Evolutionary conservation across 2,113 vertebrate species (phyloP), one percentile per base, ranked within the genome.

Genomic region (Chaenocephalus aceratus): DNA sequence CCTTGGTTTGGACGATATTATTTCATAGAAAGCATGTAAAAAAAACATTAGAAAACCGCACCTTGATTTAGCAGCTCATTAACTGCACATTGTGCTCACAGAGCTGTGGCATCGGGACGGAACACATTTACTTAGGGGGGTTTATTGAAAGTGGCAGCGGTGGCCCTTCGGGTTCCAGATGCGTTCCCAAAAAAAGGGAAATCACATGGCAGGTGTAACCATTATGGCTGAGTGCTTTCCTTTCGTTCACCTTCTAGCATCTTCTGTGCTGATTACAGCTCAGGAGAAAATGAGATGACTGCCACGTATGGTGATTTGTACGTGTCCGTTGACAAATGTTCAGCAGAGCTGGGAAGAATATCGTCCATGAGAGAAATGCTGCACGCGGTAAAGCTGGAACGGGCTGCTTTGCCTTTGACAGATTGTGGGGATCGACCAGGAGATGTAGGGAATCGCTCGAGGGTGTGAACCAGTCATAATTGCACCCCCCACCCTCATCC

Each of bases 51-150:
- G 75, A 51, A 51, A 79, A 79, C 89, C 80, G 92, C 88, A 85
- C 88, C 92, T 92, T 90, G 83, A 91, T 88, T 93, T 89, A 85
- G 80, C 84, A 85, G 84, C 89, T 91, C 86, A 91, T 88, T 93
- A 88, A 75, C 74, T 82, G 74, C 58, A 51, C 56, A 51, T 82
- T 78, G 75, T 58, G 51, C 65, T 90, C 73, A 78, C 86, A 61
- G 75, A 85, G 71, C 87, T 30, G 46, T 62, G 60, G 70, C 69
- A 82, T 77, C 34, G 21, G 79, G 70, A 82, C 86, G 73, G 48
- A 58, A 86, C 54, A 53, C 26, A 70, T 82, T 88, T 80, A 80
- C 54, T 79, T 79, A 57, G 80, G 61, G 58, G 61, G 78, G 34
- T 69, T 87, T 62, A 88, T 65, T 83, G 77, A 79, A 84, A 83